These are phyloP conservation scores for Drosophila santomea DNA, from an alignment of 1,140 invertebrate genomes.

Conservation along the genomic window DNA sequence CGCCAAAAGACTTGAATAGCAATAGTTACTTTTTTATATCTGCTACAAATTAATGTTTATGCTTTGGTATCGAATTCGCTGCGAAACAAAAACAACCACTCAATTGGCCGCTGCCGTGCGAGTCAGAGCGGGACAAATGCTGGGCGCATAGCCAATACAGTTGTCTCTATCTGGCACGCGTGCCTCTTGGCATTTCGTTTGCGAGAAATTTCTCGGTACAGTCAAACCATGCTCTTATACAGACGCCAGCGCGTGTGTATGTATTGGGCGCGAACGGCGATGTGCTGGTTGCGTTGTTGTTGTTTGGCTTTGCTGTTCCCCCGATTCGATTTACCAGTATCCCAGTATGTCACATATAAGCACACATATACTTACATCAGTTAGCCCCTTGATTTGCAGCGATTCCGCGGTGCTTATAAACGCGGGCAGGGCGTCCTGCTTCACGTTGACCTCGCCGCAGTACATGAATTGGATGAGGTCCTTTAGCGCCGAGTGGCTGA, in stretches of 20 bases:
- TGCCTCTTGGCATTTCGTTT: constrained; percentile 38
- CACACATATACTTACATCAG: constrained; percentile 83
- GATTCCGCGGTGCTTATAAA: constrained; percentile 94
- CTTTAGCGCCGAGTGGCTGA: constrained; percentile 90
- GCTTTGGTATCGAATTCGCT: constrained; percentile 11
- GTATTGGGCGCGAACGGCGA: constrained; percentile 63
- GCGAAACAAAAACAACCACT: constrained; percentile 60
- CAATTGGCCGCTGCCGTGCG: constrained; percentile 1
- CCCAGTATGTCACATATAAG: not conserved
- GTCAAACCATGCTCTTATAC: constrained; percentile 74
- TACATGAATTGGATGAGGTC: constrained; percentile 95
- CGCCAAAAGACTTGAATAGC: no score
- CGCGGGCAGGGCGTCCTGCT: constrained; percentile 91
- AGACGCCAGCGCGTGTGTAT: constrained; percentile 34
- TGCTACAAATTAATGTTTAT: constrained; percentile 21
- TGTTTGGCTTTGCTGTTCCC: not conserved
- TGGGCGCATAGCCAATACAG: not conserved
- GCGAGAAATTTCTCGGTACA: constrained; percentile 76
- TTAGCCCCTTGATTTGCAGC: constrained; percentile 93
- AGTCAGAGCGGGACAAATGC: constrained; percentile 38
- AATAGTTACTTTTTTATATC: not conserved
- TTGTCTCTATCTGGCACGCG: constrained; percentile 23
- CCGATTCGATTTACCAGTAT: constrained; percentile 10
- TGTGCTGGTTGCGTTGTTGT: constrained; percentile 39
- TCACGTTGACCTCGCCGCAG: constrained; percentile 93